phyloP scores from a whole-genome alignment of 2,113 vertebrate species.

The Gyps fulvus region DNA sequence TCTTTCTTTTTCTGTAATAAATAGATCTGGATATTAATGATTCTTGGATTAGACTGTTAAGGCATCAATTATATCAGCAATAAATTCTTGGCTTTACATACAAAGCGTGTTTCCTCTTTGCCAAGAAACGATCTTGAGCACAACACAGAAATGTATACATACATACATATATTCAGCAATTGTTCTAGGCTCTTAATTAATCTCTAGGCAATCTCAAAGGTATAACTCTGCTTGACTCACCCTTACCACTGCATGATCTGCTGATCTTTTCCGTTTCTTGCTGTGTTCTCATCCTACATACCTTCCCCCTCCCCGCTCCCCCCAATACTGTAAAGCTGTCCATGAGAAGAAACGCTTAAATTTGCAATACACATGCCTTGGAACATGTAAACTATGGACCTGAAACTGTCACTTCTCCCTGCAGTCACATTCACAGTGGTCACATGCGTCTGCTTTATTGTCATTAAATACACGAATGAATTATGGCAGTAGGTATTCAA shows the following conservation, averaged over 20 bases:
- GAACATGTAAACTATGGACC: background rate
- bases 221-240: background rate
- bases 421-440: background rate
- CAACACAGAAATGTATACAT: background rate
- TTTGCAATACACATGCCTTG: background rate
- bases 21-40: background rate
- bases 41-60: background rate
- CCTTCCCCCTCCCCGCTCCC: rapidly evolving
- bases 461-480: background rate
- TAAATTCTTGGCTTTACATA: background rate
- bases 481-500: background rate
- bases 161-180: background rate
- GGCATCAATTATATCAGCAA: background rate
- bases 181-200: background rate
- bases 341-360: background rate
- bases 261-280: background rate
- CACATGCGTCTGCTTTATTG: background rate
- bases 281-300: background rate
- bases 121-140: background rate
- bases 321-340: background rate
- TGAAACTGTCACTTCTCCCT: background rate
- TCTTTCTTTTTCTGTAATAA: background rate
- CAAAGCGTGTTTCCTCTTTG: background rate
- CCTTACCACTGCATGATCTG: background rate
- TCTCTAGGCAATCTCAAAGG: background rate